These are phyloP conservation scores for Scortum barcoo DNA, from an alignment of 2,113 vertebrate genomes.

Conservation along the genomic window DNA sequence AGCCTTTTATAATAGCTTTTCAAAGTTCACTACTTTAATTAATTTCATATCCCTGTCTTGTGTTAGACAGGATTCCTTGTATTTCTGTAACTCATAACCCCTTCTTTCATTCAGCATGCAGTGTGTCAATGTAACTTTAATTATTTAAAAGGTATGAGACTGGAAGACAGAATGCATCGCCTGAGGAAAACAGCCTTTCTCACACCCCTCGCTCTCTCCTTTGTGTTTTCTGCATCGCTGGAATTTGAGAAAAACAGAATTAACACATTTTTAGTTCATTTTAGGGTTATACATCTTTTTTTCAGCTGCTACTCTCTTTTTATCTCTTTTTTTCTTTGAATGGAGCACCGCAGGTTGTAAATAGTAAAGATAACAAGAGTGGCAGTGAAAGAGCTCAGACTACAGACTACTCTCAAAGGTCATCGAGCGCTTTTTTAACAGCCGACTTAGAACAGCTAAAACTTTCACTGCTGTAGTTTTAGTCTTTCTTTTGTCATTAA, in stretches of 20 bases:
- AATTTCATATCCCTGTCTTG: slow-evolving; percentile 34
- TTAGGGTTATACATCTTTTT: slow-evolving; percentile 16
- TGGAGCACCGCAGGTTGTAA: background rate
- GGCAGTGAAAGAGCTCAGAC: background rate
- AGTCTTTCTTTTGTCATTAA: background rate
- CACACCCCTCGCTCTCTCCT: slow-evolving; percentile 30
- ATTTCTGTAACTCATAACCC: slow-evolving; percentile 63
- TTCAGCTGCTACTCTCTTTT: background rate
- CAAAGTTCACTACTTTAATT: slow-evolving; percentile 52
- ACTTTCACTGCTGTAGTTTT: slow-evolving; percentile 11
- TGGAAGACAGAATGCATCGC: slow-evolving; percentile 52
- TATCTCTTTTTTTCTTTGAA: too few species aligned
- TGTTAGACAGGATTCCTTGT: slow-evolving; percentile 48
- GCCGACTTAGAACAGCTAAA: background rate
- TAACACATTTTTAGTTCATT: slow-evolving; percentile 18
- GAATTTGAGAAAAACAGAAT: slow-evolving; percentile 4
- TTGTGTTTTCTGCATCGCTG: slow-evolving; percentile 12
- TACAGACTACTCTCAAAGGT: background rate
- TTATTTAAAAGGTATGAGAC: slow-evolving; percentile 72
- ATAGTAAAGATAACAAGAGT: background rate
- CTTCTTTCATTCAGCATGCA: slow-evolving; percentile 58
- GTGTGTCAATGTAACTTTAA: slow-evolving; percentile 71
- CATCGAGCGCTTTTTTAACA: slow-evolving; percentile 3
- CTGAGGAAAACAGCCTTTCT: slow-evolving; percentile 57
- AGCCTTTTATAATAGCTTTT: slow-evolving; percentile 31